Conservation (phyloP, 2,113 vertebrate species). For the Geococcyx californianus region DNA sequence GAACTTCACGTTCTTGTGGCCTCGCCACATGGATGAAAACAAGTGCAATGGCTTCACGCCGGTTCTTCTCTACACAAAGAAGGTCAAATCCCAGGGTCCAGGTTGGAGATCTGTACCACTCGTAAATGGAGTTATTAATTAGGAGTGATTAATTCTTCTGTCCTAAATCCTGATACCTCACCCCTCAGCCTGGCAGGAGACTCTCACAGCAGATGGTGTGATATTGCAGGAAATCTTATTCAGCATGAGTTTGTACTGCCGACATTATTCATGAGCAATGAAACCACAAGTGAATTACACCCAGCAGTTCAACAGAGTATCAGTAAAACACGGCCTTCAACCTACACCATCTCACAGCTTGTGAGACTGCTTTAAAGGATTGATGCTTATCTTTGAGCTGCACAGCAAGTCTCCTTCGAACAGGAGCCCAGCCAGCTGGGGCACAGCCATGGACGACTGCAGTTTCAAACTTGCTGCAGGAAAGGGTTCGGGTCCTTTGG, state of each 20-base stretch:
- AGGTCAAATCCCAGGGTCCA: background rate
- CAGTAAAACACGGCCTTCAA: background rate
- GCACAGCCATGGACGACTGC: background rate
- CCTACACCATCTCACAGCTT: background rate
- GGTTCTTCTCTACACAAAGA: background rate
- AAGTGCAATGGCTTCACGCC: background rate
- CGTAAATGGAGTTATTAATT: background rate
- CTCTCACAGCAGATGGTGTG: background rate
- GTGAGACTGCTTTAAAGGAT: background rate
- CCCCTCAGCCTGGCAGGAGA: background rate
- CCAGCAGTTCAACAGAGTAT: background rate
- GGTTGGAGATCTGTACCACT: background rate
- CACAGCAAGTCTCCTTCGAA: background rate
- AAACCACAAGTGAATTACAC: background rate
- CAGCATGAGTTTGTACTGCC: background rate
- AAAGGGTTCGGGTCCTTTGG: background rate
- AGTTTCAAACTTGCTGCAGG: background rate
- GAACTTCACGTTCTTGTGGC: background rate
- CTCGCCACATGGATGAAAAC: background rate
- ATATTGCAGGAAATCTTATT: background rate
- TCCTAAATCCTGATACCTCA: background rate
- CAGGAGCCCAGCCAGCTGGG: background rate
- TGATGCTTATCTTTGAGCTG: background rate
- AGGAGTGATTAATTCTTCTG: background rate
- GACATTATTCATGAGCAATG: background rate